phyloP scores from a whole-genome alignment of 2,888 invertebrate species.

The Amphipoea lucens region DNA sequence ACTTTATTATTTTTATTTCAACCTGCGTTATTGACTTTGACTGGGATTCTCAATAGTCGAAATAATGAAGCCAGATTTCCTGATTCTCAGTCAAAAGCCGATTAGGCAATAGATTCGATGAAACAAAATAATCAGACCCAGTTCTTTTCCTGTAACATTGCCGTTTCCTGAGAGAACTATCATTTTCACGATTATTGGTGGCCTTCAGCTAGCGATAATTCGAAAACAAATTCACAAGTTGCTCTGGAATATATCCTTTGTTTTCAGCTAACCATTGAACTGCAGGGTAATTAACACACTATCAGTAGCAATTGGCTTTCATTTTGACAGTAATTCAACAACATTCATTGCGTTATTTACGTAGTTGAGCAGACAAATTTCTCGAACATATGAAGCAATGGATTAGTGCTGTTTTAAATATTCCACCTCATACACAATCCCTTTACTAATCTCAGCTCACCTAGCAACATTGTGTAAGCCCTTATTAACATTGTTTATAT shows the following conservation, averaged over 20 bases:
- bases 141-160: not conserved
- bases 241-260: not conserved
- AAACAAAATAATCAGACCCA: not conserved
- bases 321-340: too few relatives aligned
- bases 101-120: not conserved
- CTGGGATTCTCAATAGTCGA: not conserved
- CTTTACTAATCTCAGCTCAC: conserved; percentile 4
- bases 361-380: too few relatives aligned
- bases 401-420: not conserved
- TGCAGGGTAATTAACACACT: too few relatives aligned
- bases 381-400: too few relatives aligned
- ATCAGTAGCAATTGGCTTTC: too few relatives aligned
- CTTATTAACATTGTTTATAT: conserved; percentile 25
- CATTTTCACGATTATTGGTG: not conserved
- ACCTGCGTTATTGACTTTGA: not conserved
- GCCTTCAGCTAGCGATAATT: not conserved
- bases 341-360: too few relatives aligned
- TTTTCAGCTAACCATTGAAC: not conserved
- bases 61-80: not conserved
- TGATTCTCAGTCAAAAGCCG: not conserved
- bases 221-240: not conserved
- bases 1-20: not conserved
- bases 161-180: not conserved
- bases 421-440: not conserved
- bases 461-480: conserved; percentile 21